Evolutionary conservation across 2,797 vertebrate species (phyloP), one percentile per base, ranked within the genome.

Genomic region (Anas bahamensis): DNA sequence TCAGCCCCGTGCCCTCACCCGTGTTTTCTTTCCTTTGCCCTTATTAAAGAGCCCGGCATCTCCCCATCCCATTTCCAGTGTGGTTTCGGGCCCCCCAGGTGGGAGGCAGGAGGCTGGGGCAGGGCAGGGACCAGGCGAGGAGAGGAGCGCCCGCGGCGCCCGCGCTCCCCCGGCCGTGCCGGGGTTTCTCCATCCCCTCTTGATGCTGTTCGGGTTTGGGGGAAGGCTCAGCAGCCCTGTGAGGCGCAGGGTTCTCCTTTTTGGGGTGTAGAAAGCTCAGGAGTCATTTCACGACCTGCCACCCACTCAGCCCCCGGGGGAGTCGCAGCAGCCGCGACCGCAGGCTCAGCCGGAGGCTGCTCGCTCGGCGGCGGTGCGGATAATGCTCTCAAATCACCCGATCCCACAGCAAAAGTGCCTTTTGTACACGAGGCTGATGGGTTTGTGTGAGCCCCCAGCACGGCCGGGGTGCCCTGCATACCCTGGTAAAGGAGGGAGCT

Each of bases 61-160:
- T 71, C 26, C 74, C 66, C 28, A 50, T 24, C 6, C 33, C 6
- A 0, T 53, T 46, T 31, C 55, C 55, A 63, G 0, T 5, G 3
- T 24, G 35, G 35, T 4, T 60, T 63, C 1, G 46, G 57, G 28
- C 53, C 41, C 39, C 9, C 28, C 22, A 4, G 52, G 39, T 19
- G 6, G 65, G 29, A 61, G 4, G 69, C 1, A 23, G 28, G 39
- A 73, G 59, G 6, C 46, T 44, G n/a, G 24, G 12, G 10, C 1
- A 46, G 57, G 41, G 42, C 52, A 33, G 41, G 5, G 48, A 48
- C 48, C 48, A 48, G 48, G 5, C 7, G 23, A 48, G 48, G 48
- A 48, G 48, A 42, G 41, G 64, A 57, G 23, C 24, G 8, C 23
- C 8, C 50, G 9, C 14, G 24, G 50, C 9, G 24, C 50, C 50